Evolutionary conservation across 2,888 invertebrate genomes (phyloP), one percentile per base, ranked within the genome.

Genomic region (Mylabris sibirica): DNA sequence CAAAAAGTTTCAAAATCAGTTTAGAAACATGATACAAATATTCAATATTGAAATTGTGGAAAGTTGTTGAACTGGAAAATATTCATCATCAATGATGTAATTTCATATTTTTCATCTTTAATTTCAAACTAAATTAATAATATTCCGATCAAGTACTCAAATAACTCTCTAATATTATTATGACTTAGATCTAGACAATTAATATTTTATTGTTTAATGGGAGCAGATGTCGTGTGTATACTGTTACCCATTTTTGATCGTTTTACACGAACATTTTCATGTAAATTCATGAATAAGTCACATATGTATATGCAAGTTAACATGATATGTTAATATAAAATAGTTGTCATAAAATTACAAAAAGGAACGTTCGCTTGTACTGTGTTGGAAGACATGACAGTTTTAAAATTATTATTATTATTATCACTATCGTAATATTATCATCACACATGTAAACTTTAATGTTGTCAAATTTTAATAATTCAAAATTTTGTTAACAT

Each of bases 21-120:
- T 77, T 75, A 60, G 75, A 73, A 74, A 78, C 77, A 76, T 76
- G 76, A 79, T 79, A 78, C 76, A 72, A 77, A 78, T 77, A 77
- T 78, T 78, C 77, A 75, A 78, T 78, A 76, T 70, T 53, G 65
- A n/a, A 62, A 65, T 59, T 38, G 26, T 64, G 44, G 41, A 57
- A 24, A 57, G 24, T 24, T 57, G 57, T 24, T 57, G 57, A 57
- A 57, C 57, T 24, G 57, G n/a, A n/a, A n/a, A 11, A 57, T 57
- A 57, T 4, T 2, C 30, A 30, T 30, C 30, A 30, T 30, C 30
- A n/a, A n/a, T n/a, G n/a, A n/a, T n/a, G n/a, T n/a, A n/a, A n/a
- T n/a, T n/a, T n/a, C n/a, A 30, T 30, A 30, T 30, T 30, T 30
- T 30, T 30, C 4, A 6, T 4, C 30, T 30, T 30, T 8, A 11